phyloP scores from a whole-genome alignment of 2,113 vertebrate species.

The Formicarius rufipectus region DNA sequence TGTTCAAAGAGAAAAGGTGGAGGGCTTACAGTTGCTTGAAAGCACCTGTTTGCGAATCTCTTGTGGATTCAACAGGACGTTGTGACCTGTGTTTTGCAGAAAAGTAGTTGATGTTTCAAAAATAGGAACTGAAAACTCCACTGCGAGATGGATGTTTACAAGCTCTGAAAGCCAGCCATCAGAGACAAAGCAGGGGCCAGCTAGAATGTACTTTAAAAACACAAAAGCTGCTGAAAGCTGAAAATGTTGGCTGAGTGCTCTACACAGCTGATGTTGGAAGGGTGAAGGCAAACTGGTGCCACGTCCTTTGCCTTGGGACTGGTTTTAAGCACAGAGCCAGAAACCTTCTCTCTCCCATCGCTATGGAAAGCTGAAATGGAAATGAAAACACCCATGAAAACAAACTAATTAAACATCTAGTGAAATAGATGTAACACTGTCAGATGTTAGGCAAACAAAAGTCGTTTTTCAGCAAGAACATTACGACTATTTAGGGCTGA shows the following conservation, averaged over 20 bases:
- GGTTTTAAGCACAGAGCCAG: background rate
- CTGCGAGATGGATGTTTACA: conserved; percentile 1
- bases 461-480: background rate
- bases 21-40: background rate
- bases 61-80: background rate
- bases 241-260: background rate
- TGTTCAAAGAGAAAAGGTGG: background rate
- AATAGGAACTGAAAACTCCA: background rate
- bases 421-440: background rate
- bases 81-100: conserved; percentile 29
- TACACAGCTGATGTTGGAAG: background rate
- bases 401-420: conserved; percentile 45
- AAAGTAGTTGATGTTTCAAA: background rate
- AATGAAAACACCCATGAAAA: conserved; percentile 1
- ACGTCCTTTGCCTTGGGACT: background rate
- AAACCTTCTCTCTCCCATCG: background rate
- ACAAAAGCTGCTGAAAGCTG: conserved; percentile 45
- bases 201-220: background rate
- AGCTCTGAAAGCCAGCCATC: conserved; percentile 9
- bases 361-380: background rate
- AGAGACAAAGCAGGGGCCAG: background rate
- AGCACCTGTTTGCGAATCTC: background rate
- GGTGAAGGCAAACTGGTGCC: background rate
- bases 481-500: background rate
- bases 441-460: background rate